Evolutionary conservation across 2,797 vertebrate genomes (phyloP).

Genomic region (Chaetodon trifasciatus): DNA sequence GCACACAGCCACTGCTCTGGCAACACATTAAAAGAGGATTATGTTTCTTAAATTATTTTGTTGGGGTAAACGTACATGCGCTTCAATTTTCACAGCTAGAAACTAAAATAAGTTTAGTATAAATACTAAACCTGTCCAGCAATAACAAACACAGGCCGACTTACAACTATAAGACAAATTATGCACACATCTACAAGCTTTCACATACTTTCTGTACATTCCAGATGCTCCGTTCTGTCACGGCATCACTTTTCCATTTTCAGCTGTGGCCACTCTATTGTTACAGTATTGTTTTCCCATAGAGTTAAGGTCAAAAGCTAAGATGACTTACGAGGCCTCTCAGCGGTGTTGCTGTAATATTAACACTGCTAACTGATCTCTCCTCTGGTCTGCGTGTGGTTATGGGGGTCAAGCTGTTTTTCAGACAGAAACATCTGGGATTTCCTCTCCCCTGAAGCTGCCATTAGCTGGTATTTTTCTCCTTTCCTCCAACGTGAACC

Average conservation of each 20-base stretch:
- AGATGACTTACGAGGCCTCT: slow-evolving; percentile 70
- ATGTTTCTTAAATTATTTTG: slow-evolving; percentile 10
- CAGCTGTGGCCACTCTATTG: slow-evolving; percentile 55
- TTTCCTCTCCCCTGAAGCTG: slow-evolving; percentile 73
- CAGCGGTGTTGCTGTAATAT: slow-evolving; percentile 63
- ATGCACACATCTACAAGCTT: slow-evolving; percentile 8
- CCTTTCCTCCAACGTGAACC: slow-evolving; percentile 40
- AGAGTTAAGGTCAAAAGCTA: slow-evolving; percentile 72
- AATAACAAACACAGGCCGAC: neutral
- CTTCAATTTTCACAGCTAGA: no score
- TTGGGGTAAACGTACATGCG: neutral
- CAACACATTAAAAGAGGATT: neutral
- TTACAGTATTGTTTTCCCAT: slow-evolving; percentile 69
- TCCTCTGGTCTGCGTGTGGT: slow-evolving; percentile 62
- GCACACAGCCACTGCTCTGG: slow-evolving; percentile 1
- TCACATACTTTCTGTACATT: slow-evolving; percentile 19
- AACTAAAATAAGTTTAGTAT: no score
- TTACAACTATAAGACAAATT: neutral
- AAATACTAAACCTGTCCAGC: neutral
- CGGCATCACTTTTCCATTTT: slow-evolving; percentile 39
- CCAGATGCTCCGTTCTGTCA: slow-evolving; percentile 43
- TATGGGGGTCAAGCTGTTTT: slow-evolving; percentile 72
- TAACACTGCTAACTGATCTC: slow-evolving; percentile 56
- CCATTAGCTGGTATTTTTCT: slow-evolving; percentile 48
- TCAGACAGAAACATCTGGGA: slow-evolving; percentile 81